Conservation (phyloP, 2,797 vertebrate genomes). For the Amphiprion clarkii region DNA sequence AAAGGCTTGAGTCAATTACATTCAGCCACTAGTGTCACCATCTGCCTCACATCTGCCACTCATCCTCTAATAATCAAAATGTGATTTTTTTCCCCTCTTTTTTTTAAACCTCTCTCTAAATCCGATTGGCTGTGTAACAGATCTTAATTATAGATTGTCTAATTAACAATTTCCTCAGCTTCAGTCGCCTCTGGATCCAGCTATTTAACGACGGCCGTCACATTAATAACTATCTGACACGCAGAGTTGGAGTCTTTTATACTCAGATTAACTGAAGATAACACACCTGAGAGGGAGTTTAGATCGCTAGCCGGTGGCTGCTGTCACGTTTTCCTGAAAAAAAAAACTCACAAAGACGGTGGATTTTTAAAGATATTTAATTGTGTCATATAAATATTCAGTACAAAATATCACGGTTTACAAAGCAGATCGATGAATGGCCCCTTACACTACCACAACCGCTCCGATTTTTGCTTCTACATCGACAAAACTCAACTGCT, state of each 20-base stretch:
- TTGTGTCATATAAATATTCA: conserved; percentile 97
- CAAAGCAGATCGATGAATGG: conserved; percentile 89
- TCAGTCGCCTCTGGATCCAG: conserved; percentile 74
- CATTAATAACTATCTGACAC: conserved; percentile 58
- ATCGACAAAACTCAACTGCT: conserved; percentile 70
- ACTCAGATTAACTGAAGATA: conserved; percentile 49
- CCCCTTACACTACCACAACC: conserved; percentile 72
- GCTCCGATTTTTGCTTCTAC: conserved; percentile 70
- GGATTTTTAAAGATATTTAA: conserved; percentile 89
- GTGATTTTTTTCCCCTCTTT: neutral
- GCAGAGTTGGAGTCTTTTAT: conserved; percentile 40
- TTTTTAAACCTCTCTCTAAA: conserved; percentile 47
- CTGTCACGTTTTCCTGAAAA: conserved; percentile 10
- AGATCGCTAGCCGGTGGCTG: conserved; percentile 35
- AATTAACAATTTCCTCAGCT: conserved; percentile 80
- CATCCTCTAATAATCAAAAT: conserved; percentile 72
- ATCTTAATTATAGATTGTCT: conserved; percentile 86
- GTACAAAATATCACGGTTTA: conserved; percentile 98
- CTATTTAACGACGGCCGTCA: conserved; percentile 57
- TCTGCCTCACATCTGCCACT: conserved; percentile 79
- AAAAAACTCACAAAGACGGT: neutral
- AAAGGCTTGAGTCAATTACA: conserved; percentile 57
- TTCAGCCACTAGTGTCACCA: conserved; percentile 60
- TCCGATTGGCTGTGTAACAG: conserved; percentile 73
- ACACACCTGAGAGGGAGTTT: conserved; percentile 47